Conservation (phyloP, 2,113 vertebrate genomes). For the Eptesicus fuscus region DNA sequence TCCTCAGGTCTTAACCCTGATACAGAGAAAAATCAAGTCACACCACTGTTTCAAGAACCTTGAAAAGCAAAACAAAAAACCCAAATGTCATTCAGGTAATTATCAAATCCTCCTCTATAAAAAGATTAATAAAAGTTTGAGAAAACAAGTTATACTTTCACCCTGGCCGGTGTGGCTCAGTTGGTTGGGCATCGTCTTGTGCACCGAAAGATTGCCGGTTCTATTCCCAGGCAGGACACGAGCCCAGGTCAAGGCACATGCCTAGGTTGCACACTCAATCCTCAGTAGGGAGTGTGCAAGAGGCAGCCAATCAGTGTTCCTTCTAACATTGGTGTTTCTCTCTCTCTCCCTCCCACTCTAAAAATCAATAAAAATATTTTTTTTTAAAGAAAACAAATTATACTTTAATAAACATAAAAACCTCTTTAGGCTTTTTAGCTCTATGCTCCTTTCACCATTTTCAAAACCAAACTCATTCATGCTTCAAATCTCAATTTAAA, state of each 20-base stretch:
- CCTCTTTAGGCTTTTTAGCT: not conserved
- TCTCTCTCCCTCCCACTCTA: no score
- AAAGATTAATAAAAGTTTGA: not conserved
- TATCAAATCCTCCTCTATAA: not conserved
- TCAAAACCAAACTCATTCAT: not conserved
- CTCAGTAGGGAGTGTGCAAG: no score
- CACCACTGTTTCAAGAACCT: not conserved
- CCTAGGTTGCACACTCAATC: no score
- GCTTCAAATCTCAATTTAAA: not conserved
- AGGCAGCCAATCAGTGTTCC: no score
- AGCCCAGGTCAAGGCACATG: no score
- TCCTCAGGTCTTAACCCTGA: not conserved
- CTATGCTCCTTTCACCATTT: not conserved
- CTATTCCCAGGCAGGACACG: no score
- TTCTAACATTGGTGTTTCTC: no score
- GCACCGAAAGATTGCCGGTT: no score
- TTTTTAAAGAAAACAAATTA: not conserved
- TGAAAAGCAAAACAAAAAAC: not conserved
- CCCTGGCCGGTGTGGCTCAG: no score
- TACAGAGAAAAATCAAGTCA: not conserved
- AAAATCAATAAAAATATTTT: no score
- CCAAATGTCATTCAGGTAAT: not conserved
- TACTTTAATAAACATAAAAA: constrained; percentile 21
- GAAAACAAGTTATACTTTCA: not conserved
- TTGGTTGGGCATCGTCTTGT: no score